Evolutionary conservation across 2,888 invertebrate species (phyloP).

Genomic region (Bellardia pandia): DNA sequence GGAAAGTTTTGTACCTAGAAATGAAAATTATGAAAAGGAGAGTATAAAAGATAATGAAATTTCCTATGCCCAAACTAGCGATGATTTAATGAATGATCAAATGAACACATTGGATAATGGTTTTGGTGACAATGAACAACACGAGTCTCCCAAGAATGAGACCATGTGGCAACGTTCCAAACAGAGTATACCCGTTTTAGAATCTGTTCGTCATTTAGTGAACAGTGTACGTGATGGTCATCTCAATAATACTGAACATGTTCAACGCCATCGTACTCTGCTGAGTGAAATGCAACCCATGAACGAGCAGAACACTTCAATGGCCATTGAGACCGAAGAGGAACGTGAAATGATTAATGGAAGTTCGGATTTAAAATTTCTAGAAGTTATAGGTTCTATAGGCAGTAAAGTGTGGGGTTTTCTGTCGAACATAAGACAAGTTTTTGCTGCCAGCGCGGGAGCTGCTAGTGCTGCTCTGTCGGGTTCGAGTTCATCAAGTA

Average conservation of each 20-base stretch:
- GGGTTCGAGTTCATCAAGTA: conserved; percentile 75
- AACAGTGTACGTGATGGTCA: conserved; percentile 80
- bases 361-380: conserved; percentile 79
- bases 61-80: conserved; percentile 69
- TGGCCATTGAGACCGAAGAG: conserved; percentile 81
- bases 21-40: neutral
- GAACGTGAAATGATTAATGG: conserved; percentile 81
- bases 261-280: conserved; percentile 76
- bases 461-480: conserved; percentile 79
- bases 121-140: conserved; percentile 75
- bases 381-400: conserved; percentile 80
- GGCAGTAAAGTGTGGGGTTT: conserved; percentile 80
- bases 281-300: conserved; percentile 75
- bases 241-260: conserved; percentile 77
- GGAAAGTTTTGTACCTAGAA: conserved; percentile 32
- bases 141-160: conserved; percentile 75
- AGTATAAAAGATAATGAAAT: conserved; percentile 34
- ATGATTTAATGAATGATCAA: conserved; percentile 76
- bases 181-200: conserved; percentile 79
- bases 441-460: conserved; percentile 81
- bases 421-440: conserved; percentile 79
- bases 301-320: conserved; percentile 72
- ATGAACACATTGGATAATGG: conserved; percentile 77
- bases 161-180: conserved; percentile 79
- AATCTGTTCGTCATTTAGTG: conserved; percentile 81